A percentile compares a stretch with the other conserved stretches of the same genome.
Evolutionary conservation across 2,113 vertebrate genomes (phyloP).

Genomic region (Muscicapa adusta): DNA sequence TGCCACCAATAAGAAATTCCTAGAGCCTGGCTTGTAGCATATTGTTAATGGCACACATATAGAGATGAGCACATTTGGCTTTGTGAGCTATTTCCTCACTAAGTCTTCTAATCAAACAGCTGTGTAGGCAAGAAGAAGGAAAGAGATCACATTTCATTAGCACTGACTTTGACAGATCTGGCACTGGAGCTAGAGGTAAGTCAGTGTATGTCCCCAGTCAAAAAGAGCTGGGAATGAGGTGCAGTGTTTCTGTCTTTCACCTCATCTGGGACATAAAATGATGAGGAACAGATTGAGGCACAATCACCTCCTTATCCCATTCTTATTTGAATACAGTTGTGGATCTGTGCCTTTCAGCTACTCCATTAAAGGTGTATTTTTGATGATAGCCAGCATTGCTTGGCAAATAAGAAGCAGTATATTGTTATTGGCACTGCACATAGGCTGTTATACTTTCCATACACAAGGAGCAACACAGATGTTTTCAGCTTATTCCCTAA

Average conservation of each 20-base stretch:
- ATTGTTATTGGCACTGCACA: conserved; percentile 1
- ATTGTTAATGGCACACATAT: not conserved
- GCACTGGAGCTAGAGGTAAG: not conserved
- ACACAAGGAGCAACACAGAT: not conserved
- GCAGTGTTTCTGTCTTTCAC: not conserved
- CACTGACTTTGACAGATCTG: not conserved
- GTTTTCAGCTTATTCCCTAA: conserved; percentile 8
- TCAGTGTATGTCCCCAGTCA: not conserved
- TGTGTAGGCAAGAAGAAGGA: not conserved
- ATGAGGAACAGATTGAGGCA: conserved; percentile 9
- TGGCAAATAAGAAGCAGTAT: not conserved
- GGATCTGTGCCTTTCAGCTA: not conserved
- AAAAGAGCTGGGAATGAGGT: not conserved
- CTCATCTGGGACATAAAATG: not conserved
- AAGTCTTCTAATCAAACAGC: not conserved
- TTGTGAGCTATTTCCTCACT: not conserved
- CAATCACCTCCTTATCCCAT: not conserved
- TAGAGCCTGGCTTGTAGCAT: not conserved
- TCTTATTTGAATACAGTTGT: not conserved
- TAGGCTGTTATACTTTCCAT: not conserved
- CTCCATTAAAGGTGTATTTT: conserved; percentile 14
- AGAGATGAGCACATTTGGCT: not conserved
- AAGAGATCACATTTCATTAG: not conserved
- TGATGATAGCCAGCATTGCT: conserved; percentile 5
- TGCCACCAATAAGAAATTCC: not conserved